phyloP scores from a whole-genome alignment of 2,797 vertebrate species.

The Megalops cyprinoides region DNA sequence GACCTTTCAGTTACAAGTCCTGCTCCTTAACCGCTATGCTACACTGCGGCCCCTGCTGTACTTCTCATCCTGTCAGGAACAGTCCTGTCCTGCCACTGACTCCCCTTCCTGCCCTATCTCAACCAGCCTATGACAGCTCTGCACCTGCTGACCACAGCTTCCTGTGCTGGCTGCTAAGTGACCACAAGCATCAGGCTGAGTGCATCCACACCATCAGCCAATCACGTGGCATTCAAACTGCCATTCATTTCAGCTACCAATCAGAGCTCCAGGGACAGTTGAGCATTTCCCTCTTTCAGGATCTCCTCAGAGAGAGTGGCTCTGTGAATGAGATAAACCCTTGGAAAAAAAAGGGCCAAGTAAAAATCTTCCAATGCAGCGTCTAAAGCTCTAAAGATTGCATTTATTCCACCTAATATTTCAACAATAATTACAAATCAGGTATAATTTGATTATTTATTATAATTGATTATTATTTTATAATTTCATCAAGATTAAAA shows the following conservation, averaged over 20 bases:
- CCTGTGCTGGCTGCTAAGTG: slow-evolving; percentile 63
- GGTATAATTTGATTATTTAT: no score
- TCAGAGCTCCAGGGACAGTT: slow-evolving; percentile 37
- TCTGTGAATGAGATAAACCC: background rate
- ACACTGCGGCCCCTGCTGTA: no score
- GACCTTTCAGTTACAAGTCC: no score
- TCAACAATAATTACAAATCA: no score
- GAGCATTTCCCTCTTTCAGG: background rate
- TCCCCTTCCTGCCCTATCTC: slow-evolving; percentile 54
- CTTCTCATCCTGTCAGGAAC: no score
- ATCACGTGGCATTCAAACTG: slow-evolving; percentile 51
- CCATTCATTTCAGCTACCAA: slow-evolving; percentile 52
- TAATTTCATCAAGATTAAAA: no score
- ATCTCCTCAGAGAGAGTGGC: background rate
- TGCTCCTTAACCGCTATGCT: no score
- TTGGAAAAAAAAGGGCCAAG: background rate
- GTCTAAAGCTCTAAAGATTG: no score
- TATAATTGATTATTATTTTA: no score
- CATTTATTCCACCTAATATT: no score
- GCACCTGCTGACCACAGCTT: slow-evolving; percentile 55
- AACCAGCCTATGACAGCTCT: slow-evolving; percentile 67
- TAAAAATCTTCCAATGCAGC: no score
- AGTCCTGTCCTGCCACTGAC: background rate
- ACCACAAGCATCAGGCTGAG: slow-evolving; percentile 63
- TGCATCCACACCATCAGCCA: slow-evolving; percentile 54